Base-by-base conservation (phyloP, 1,140 invertebrate genomes). In the Pentalonia nigronervosa region DNA sequence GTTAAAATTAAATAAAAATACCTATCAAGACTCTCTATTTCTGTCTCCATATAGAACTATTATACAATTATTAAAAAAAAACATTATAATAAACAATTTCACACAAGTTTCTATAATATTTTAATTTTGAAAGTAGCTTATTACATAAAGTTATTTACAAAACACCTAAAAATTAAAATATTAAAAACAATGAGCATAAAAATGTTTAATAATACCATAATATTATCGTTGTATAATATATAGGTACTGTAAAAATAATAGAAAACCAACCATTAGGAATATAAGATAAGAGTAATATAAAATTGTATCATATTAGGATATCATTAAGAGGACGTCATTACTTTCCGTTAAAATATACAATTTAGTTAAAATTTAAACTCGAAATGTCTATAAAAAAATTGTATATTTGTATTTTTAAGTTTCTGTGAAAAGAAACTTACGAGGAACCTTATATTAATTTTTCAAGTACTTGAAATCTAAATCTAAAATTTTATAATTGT, bases 61-160 rank as follows among this genome's bases (percentile, higher is more conserved):
- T 67, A 67, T 67, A 67, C 60, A 67, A 67, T 67, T 67, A 17
- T n/a, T 67, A 4, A n/a, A 67, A 67, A 67, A 67, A 67, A 67
- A 67, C 30, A n/a, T 67, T n/a, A 67, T n/a, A n/a, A 67, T 67
- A 67, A 67, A 67, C 60, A 67, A 67, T 67, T 67, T 67, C 30
- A 67, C 60, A 67, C 1, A n/a, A 67, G 60, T 67, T 67, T 67
- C 60, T 67, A 67, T 7, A 67, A 67, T 67, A 67, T n/a, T 67
- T 67, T 67, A 67, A 67, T 67, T 67, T 67, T 67, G 60, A 67
- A 67, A 67, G 60, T 67, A 67, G 30, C 60, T 67, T 67, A 67
- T 67, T 67, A 67, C 1, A 67, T 67, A 67, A 67, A n/a, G 4
- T 67, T 67, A 67, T n/a, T 67, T 67, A n/a, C 11, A 67, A 67